phyloP scores from a whole-genome alignment of 2,797 vertebrate species.

The Sebastes vulpes region DNA sequence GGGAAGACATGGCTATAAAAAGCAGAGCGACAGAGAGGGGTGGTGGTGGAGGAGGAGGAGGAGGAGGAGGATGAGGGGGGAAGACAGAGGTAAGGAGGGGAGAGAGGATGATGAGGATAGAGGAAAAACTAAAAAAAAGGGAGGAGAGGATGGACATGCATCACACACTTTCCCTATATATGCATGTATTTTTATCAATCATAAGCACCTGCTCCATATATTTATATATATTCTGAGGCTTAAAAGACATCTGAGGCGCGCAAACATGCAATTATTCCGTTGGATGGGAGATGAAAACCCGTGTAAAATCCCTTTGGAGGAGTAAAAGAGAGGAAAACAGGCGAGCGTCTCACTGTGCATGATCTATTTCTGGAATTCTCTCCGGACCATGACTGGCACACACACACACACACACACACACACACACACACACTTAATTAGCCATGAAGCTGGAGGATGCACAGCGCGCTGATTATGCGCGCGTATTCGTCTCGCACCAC shows the following conservation, averaged over 20 bases:
- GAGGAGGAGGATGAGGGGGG: slow-evolving; percentile 23
- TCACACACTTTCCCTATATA: background rate
- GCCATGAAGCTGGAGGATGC: slow-evolving; percentile 64
- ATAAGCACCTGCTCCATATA: slow-evolving; percentile 49
- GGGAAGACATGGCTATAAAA: slow-evolving; percentile 87
- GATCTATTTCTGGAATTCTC: slow-evolving; percentile 83
- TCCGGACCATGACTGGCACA: slow-evolving; percentile 55
- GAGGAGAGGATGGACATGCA: slow-evolving; percentile 38
- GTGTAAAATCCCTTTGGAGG: slow-evolving; percentile 74
- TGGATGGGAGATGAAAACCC: slow-evolving; percentile 68
- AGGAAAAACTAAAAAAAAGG: slow-evolving; percentile 54
- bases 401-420: slow-evolving; percentile 31
- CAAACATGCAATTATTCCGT: slow-evolving; percentile 70
- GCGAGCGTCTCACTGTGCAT: slow-evolving; percentile 61
- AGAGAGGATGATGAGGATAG: slow-evolving; percentile 36
- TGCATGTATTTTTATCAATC: slow-evolving; percentile 48
- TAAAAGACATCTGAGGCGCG: slow-evolving; percentile 41
- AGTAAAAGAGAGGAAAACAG: slow-evolving; percentile 69
- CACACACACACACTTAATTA: slow-evolving; percentile 69
- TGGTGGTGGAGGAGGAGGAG: slow-evolving; percentile 56
- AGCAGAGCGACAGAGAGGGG: slow-evolving; percentile 80
- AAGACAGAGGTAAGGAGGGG: slow-evolving; percentile 55
- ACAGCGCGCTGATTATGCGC: slow-evolving; percentile 24
- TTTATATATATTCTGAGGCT: slow-evolving; percentile 31
- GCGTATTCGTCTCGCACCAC: slow-evolving; percentile 55